phyloP scores from a whole-genome alignment of 2,113 vertebrate species.

The Zosterops hypoxanthus region DNA sequence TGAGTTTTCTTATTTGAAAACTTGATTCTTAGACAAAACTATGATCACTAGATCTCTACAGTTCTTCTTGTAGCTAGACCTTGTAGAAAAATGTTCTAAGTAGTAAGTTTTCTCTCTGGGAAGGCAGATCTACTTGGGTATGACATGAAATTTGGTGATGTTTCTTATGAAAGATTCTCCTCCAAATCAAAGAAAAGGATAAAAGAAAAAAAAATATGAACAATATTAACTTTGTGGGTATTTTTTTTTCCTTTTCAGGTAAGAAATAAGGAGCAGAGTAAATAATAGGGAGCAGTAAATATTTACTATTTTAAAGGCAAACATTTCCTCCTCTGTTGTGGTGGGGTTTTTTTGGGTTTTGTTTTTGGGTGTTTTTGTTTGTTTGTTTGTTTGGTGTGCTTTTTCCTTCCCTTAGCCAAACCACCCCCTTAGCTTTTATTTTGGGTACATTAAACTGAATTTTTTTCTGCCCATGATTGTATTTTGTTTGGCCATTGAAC shows the following conservation, averaged over 20 bases:
- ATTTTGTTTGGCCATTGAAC: conserved; percentile 52
- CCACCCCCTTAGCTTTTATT: background rate
- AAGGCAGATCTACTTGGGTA: background rate
- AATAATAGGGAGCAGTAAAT: background rate
- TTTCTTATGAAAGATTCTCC: background rate
- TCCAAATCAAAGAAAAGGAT: background rate
- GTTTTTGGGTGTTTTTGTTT: too few species aligned
- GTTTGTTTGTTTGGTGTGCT: background rate
- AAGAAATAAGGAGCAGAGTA: background rate
- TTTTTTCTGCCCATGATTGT: conserved; percentile 15
- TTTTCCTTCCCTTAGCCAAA: background rate
- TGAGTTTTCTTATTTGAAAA: background rate
- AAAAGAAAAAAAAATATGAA: background rate
- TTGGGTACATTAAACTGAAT: background rate
- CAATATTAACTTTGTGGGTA: background rate
- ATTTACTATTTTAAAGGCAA: background rate
- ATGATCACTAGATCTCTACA: background rate
- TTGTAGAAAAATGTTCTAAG: background rate
- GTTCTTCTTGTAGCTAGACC: background rate
- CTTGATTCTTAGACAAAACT: background rate
- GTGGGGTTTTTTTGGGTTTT: too few species aligned
- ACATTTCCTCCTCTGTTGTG: background rate
- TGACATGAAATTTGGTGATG: background rate
- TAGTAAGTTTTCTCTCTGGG: background rate
- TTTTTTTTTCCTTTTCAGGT: background rate